Conservation (phyloP, 2,888 invertebrate genomes). For the Megalurothrips usitatus region DNA sequence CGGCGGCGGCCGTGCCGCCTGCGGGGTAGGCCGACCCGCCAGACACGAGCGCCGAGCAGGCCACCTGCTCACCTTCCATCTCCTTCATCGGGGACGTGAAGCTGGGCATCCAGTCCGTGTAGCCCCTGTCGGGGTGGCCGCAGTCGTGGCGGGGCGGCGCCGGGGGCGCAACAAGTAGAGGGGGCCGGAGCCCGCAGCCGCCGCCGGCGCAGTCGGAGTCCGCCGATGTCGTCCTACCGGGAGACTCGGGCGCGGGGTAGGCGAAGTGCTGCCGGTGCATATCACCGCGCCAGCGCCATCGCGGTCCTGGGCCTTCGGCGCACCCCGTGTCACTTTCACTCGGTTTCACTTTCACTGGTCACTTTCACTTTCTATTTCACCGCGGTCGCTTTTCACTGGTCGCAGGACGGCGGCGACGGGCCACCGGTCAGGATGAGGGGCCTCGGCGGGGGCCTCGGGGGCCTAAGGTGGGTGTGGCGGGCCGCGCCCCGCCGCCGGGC, state of each 20-base stretch:
- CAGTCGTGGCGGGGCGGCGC: neutral
- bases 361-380: neutral
- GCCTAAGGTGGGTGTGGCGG: no score
- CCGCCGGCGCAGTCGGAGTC: neutral
- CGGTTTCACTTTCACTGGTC: neutral
- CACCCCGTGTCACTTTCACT: neutral
- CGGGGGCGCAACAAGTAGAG: neutral
- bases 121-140: neutral
- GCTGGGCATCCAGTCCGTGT: slow-evolving; percentile 8
- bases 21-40: no score
- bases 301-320: neutral
- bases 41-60: no score
- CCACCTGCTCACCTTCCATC: slow-evolving; percentile 18
- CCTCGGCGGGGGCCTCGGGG: no score
- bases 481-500: no score
- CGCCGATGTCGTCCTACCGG: neutral
- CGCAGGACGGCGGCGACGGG: no score
- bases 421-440: no score
- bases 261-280: neutral
- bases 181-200: neutral
- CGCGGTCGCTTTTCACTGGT: neutral
- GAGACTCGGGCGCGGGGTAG: slow-evolving; percentile 19
- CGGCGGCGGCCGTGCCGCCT: no score
- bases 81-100: slow-evolving; percentile 1
- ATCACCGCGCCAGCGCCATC: neutral